Base-by-base conservation (phyloP, 1,140 invertebrate species). In the Leguminivora glycinivorella region DNA sequence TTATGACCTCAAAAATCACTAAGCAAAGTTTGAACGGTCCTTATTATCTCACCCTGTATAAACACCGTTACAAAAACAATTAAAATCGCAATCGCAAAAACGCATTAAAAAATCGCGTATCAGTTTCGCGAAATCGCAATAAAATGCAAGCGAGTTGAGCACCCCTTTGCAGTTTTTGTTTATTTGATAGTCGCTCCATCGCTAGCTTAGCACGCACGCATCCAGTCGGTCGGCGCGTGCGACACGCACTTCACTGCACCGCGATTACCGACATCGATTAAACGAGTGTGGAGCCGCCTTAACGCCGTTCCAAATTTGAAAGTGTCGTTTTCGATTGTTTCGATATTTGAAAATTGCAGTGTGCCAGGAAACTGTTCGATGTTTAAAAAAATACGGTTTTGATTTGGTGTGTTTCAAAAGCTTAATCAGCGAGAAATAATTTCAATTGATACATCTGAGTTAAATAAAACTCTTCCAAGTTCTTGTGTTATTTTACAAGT, bases 171-270 rank as follows among this genome's bases (percentile, higher is more conserved):
- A 83, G 75, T 88, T 90, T 88, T 89, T 89, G 84, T 87, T 89
- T 88, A 83, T 85, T 86, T 86, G 83, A 86, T 86, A 84, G 83
- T 60, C 78, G 80, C 79, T 89, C 85, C 84, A 86, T 83, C 83
- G 82, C 79, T 81, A 79, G 79, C 75, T 76, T 72, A 72, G 67
- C 78, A 72, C 86, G 85, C 85, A 83, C 79, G 78, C n/a, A 75
- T 71, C 80, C 26, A 34, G 56, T 31, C 69, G 66, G 1, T 78
- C 79, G 81, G 83, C 83, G 82, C 86, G 84, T 83, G 83, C 83
- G 82, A 79, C 84, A 83, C 80, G 79, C 81, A 83, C 83, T 38
- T 14, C 24, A 38, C 25, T 24, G 25, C 31, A 34, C 34, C 26
- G 58, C 58, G 58, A 63, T 63, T 63, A 34, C 56, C 56, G 25